These are phyloP conservation scores for Eilema griseolum DNA, from an alignment of 2,888 invertebrate genomes.

Conservation along the genomic window DNA sequence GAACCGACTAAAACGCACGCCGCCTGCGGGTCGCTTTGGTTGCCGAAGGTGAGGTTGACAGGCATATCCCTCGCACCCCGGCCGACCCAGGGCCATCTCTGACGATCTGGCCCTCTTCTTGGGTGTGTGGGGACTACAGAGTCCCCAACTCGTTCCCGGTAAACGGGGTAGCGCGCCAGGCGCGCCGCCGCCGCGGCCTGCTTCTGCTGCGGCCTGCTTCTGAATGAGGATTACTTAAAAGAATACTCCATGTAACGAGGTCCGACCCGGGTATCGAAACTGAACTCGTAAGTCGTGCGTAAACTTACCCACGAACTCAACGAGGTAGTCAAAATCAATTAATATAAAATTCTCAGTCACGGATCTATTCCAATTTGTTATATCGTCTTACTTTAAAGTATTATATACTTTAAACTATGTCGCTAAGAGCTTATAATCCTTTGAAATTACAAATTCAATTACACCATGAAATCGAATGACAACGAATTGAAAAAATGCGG, in stretches of 20 bases:
- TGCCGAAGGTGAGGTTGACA: too few species aligned
- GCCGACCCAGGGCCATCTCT: too few species aligned
- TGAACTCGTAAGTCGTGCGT: neutral
- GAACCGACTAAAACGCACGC: too few species aligned
- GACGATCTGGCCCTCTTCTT: too few species aligned
- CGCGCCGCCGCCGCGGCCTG: too few species aligned
- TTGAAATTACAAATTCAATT: neutral
- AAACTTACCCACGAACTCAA: neutral
- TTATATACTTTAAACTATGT: neutral
- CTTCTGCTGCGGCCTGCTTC: too few species aligned
- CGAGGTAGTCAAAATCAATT: conserved; percentile 1
- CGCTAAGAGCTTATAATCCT: neutral
- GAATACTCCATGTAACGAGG: neutral
- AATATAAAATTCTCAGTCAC: neutral
- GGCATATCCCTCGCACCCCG: too few species aligned
- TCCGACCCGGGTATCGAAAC: neutral
- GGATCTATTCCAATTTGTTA: neutral
- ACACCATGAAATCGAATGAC: conserved; percentile 7
- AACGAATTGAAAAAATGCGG: neutral
- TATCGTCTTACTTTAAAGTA: neutral
- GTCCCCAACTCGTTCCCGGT: too few species aligned
- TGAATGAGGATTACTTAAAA: too few species aligned
- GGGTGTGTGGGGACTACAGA: too few species aligned
- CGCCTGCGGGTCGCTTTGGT: too few species aligned
- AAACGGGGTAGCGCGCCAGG: too few species aligned